Evolutionary conservation across 2,113 vertebrate genomes (phyloP).

Genomic region (Phrynosoma platyrhinos): DNA sequence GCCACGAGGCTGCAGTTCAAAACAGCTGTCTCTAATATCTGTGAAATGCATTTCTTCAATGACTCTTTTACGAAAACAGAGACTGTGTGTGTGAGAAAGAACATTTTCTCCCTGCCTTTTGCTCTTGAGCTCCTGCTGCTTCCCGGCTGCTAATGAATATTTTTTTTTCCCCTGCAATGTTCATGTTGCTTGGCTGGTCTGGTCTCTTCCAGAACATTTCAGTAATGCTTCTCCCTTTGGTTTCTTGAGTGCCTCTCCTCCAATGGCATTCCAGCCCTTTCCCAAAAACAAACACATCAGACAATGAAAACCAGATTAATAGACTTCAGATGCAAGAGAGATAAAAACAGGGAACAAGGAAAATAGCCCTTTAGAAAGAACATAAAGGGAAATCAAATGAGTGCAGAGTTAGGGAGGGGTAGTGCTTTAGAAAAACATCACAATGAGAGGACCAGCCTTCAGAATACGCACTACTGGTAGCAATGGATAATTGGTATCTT

Average conservation of each 20-base stretch:
- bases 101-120: background rate
- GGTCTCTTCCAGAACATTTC: background rate
- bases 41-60: background rate
- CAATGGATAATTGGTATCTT: too few relatives aligned
- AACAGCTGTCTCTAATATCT: background rate
- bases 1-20: background rate
- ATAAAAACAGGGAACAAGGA: slow-evolving; percentile 49
- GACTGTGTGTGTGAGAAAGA: background rate
- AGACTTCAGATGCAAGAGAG: background rate
- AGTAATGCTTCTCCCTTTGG: background rate
- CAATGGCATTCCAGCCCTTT: slow-evolving; percentile 10
- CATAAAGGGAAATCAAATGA: background rate
- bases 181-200: background rate
- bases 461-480: accelerated
- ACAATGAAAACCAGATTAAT: slow-evolving; percentile 36
- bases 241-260: slow-evolving; percentile 18
- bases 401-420: background rate
- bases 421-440: background rate
- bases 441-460: background rate
- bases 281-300: slow-evolving; percentile 27
- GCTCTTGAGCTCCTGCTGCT: background rate
- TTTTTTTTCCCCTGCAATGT: background rate
- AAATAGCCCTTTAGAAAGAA: background rate
- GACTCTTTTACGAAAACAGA: background rate
- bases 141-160: background rate